Conservation (phyloP, 2,797 vertebrate species). For the Fratercula arctica region DNA sequence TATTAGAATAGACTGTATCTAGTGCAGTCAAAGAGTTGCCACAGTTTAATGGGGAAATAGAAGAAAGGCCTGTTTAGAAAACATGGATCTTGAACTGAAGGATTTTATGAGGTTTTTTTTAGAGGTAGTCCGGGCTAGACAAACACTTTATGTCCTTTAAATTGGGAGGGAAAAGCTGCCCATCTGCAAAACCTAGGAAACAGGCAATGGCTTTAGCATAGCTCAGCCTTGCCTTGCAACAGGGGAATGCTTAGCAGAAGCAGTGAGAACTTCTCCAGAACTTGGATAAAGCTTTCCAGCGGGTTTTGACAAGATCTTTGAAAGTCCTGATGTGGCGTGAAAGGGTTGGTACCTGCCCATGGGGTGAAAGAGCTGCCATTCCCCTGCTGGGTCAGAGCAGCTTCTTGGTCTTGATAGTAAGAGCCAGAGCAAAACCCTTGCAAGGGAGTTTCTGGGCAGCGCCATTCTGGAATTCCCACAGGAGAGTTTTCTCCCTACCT, state of each 20-base stretch:
- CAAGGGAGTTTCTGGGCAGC: rapidly evolving
- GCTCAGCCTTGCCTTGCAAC: background rate
- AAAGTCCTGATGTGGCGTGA: background rate
- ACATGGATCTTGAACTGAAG: background rate
- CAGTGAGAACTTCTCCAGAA: background rate
- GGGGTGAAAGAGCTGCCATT: background rate
- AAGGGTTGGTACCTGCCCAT: background rate
- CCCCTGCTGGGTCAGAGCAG: background rate
- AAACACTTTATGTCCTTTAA: background rate
- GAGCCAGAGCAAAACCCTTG: background rate
- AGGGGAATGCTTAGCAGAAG: background rate
- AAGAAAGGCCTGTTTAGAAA: background rate
- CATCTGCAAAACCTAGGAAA: background rate
- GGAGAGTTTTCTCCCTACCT: background rate
- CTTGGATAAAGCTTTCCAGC: background rate
- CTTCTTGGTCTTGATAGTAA: background rate
- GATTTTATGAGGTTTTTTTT: background rate
- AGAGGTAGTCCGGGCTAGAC: background rate
- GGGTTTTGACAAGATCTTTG: background rate
- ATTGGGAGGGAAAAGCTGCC: background rate
- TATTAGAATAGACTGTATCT: background rate
- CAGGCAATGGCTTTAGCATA: background rate
- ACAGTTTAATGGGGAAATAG: background rate
- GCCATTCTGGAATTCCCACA: background rate
- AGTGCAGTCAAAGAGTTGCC: background rate